Evolutionary conservation across 1,140 invertebrate genomes (phyloP).

Genomic region (Sarcophaga bullata): DNA sequence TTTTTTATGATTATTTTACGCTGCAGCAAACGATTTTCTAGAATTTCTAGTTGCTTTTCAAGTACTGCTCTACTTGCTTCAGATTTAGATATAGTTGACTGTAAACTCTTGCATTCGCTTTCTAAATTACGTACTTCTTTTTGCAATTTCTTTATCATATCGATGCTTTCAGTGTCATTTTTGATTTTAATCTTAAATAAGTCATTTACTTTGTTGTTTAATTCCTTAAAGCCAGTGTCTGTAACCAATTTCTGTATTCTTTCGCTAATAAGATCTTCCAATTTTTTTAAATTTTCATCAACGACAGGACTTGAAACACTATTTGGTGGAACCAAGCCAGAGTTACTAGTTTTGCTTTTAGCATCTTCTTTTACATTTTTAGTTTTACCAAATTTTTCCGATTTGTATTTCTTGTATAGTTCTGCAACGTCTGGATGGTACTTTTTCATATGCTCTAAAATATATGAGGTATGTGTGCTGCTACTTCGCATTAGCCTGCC

Average conservation of each 20-base stretch:
- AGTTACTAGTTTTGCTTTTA: no score
- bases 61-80: constrained; percentile 31
- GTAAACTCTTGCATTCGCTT: constrained; percentile 25
- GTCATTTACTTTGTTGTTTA: constrained; percentile 16
- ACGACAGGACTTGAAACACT: no score
- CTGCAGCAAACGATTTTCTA: constrained; percentile 36
- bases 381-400: no score
- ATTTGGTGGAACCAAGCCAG: no score
- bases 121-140: constrained; percentile 30
- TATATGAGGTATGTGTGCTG: no score
- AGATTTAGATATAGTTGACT: constrained; percentile 2
- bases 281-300: neutral
- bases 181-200: neutral
- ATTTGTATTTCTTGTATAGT: no score
- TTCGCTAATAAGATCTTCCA: constrained; percentile 36
- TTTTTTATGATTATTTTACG: constrained; percentile 42
- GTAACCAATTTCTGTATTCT: constrained; percentile 34
- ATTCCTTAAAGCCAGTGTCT: neutral
- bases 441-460: no score
- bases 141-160: neutral
- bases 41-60: constrained; percentile 35
- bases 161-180: neutral
- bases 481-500: no score
- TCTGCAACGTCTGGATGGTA: no score
- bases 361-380: no score